These are phyloP conservation scores for honey bee (Apis mellifera) DNA, from an alignment of 1,140 invertebrate species.

Conservation along the genomic window Amel_HAv3.1 CM009932.2:8785001-8785500, in stretches of 20 bases:
- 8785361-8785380: not conserved
- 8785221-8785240: not conserved
- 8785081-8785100: constrained; percentile 34
- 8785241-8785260: not conserved
- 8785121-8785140: constrained; percentile 57
- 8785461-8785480: not conserved
- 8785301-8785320: not conserved
- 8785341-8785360: not conserved
- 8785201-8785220: not conserved
- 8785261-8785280: not conserved
- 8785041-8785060: not conserved
- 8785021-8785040: no score
- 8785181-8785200: constrained; percentile 10
- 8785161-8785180: not conserved
- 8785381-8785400: not conserved
- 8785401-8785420: not conserved
- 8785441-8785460: not conserved
- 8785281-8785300: not conserved
- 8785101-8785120: constrained; percentile 66
- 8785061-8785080: constrained; percentile 42
- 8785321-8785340: not conserved
- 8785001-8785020: constrained; percentile 20
- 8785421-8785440: not conserved
- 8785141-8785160: not conserved
- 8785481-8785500: constrained; percentile 40